Percentiles rank a stretch among this genome's conserved stretches.
Conservation (phyloP, 2,888 invertebrate genomes). For the Alcis repandata region DNA sequence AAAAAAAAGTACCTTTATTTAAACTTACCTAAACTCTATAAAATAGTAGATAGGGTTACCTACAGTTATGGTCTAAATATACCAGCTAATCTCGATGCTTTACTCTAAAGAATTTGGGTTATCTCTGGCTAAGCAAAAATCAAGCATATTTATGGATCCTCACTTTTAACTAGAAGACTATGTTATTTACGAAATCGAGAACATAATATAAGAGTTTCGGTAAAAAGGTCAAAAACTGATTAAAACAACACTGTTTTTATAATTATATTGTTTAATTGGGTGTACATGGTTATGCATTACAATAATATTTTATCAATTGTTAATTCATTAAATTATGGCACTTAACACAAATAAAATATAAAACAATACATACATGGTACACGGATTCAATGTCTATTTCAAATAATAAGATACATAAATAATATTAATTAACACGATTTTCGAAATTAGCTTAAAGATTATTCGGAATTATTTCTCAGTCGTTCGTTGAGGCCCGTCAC, state of each 20-base stretch:
- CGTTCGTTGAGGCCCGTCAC: slow-evolving; percentile 81
- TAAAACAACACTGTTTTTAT: slow-evolving; percentile 72
- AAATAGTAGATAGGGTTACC: too few relatives aligned
- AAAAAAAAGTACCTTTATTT: too few relatives aligned
- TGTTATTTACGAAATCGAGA: too few relatives aligned
- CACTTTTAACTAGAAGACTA: too few relatives aligned
- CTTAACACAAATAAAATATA: slow-evolving; percentile 81
- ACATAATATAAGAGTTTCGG: too few relatives aligned
- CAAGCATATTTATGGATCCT: too few relatives aligned
- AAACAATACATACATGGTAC: slow-evolving; percentile 78
- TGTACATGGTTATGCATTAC: slow-evolving; percentile 86
- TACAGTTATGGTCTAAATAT: too few relatives aligned
- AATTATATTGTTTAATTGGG: slow-evolving; percentile 81
- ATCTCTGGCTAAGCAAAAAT: too few relatives aligned
- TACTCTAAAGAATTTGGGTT: too few relatives aligned
- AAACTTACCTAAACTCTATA: too few relatives aligned
- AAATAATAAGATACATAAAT: slow-evolving; percentile 49
- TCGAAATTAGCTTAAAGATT: slow-evolving; percentile 54
- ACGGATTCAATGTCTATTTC: slow-evolving; percentile 75
- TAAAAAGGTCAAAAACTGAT: too few relatives aligned
- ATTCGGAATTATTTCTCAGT: slow-evolving; percentile 85
- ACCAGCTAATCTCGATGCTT: too few relatives aligned
- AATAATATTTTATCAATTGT: slow-evolving; percentile 84
- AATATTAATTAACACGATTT: slow-evolving; percentile 43
- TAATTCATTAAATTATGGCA: slow-evolving; percentile 87